Evolutionary conservation across 2,113 vertebrate genomes (phyloP).

Genomic region (Platysternon megacephalum): DNA sequence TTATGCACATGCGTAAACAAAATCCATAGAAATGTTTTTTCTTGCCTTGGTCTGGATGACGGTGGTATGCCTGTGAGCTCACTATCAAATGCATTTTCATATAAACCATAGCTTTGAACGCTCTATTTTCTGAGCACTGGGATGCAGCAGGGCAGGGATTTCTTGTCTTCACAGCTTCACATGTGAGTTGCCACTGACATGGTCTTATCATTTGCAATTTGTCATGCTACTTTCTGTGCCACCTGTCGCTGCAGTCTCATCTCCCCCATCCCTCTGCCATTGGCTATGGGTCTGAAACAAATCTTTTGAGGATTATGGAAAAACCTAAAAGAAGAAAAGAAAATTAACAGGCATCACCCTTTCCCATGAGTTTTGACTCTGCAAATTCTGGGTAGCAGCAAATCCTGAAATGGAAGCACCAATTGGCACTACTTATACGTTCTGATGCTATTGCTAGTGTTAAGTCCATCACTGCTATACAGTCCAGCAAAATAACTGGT

Average conservation of each 20-base stretch:
- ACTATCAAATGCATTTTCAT: not conserved
- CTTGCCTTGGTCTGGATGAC: not conserved
- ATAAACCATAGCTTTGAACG: fast-evolving
- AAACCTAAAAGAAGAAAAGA: not conserved
- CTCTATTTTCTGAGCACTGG: not conserved
- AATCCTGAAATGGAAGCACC: not conserved
- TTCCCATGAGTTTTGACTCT: not conserved
- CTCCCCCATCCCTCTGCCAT: not conserved
- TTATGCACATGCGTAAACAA: not conserved
- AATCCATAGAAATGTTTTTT: not conserved
- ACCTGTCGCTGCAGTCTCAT: not conserved
- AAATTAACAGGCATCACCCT: not conserved
- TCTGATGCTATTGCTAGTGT: not conserved
- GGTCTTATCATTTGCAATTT: not conserved
- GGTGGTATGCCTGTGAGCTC: not conserved
- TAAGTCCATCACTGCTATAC: not conserved
- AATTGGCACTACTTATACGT: not conserved
- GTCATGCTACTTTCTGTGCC: not conserved
- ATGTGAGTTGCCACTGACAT: fast-evolving
- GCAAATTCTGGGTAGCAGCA: not conserved
- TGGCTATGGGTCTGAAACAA: not conserved
- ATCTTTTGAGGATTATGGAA: not conserved
- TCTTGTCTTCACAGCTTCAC: not conserved
- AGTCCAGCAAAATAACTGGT: not conserved
- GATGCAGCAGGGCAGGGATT: not conserved